Conservation (phyloP, 2,113 vertebrate species). For the Silurus asotus region DNA sequence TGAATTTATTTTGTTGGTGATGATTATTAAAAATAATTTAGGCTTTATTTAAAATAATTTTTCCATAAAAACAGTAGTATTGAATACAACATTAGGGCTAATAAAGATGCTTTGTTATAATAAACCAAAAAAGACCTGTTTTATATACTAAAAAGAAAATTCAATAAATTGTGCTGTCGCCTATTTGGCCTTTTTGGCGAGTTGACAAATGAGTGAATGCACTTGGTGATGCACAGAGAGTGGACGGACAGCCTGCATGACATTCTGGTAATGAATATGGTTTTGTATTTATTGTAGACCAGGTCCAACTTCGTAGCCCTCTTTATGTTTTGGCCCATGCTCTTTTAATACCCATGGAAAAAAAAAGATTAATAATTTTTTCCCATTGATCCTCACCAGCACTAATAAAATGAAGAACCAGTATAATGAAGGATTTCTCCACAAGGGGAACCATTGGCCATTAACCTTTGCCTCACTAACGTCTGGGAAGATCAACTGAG, state of each 20-base stretch:
- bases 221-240: slow-evolving; percentile 13
- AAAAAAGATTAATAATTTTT: slow-evolving; percentile 71
- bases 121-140: neutral
- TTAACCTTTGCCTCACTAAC: slow-evolving; percentile 67
- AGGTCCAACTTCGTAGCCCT: slow-evolving; percentile 59
- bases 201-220: slow-evolving; percentile 12
- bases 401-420: slow-evolving; percentile 76
- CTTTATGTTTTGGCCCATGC: slow-evolving; percentile 73
- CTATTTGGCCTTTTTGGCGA: neutral
- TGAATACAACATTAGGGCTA: neutral
- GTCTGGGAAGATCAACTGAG: slow-evolving; percentile 69
- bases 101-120: neutral
- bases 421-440: slow-evolving; percentile 77
- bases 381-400: slow-evolving; percentile 75
- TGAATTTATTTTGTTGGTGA: neutral
- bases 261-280: slow-evolving; percentile 40
- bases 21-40: neutral
- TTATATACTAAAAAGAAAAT: neutral
- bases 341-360: slow-evolving; percentile 64
- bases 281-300: slow-evolving; percentile 62
- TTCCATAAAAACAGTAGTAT: neutral
- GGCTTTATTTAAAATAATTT: neutral
- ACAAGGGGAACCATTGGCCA: slow-evolving; percentile 64
- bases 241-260: slow-evolving; percentile 30
- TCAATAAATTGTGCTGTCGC: neutral